These are phyloP conservation scores for Bos indicus DNA, from an alignment of 2,113 vertebrate species.

Conservation along the genomic window DNA sequence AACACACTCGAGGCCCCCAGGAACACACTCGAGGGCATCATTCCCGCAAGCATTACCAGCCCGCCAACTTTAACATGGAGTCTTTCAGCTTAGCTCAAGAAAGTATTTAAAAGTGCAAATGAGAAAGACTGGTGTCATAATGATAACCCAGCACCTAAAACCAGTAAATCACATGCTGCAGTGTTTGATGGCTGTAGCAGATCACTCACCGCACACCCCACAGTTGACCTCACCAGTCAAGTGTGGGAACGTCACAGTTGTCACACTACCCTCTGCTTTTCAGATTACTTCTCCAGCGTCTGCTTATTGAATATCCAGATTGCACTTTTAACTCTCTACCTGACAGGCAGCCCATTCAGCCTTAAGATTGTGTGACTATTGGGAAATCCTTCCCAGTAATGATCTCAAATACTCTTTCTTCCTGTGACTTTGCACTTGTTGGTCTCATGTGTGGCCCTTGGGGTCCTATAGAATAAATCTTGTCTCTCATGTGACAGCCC, in stretches of 20 bases:
- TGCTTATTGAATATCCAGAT: constrained; percentile 22
- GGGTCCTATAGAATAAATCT: background rate
- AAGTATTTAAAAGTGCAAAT: background rate
- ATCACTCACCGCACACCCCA: background rate
- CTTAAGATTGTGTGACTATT: background rate
- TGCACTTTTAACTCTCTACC: background rate
- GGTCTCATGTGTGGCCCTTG: background rate
- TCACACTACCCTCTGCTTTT: constrained; percentile 20
- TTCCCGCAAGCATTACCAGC: background rate
- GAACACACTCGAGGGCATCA: background rate
- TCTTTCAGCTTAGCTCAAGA: background rate
- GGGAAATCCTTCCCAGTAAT: background rate
- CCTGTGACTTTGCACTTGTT: background rate
- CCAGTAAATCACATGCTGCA: background rate
- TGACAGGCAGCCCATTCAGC: background rate
- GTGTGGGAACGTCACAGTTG: background rate
- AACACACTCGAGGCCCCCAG: background rate
- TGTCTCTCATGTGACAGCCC: background rate
- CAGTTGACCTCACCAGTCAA: background rate
- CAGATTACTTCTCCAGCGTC: background rate
- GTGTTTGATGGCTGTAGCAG: background rate
- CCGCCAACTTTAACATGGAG: background rate
- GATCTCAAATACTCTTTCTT: background rate
- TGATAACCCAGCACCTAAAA: background rate
- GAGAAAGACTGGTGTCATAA: background rate